Evolutionary conservation across 2,113 vertebrate genomes (phyloP).

Genomic region (Puntigrus tetrazona): DNA sequence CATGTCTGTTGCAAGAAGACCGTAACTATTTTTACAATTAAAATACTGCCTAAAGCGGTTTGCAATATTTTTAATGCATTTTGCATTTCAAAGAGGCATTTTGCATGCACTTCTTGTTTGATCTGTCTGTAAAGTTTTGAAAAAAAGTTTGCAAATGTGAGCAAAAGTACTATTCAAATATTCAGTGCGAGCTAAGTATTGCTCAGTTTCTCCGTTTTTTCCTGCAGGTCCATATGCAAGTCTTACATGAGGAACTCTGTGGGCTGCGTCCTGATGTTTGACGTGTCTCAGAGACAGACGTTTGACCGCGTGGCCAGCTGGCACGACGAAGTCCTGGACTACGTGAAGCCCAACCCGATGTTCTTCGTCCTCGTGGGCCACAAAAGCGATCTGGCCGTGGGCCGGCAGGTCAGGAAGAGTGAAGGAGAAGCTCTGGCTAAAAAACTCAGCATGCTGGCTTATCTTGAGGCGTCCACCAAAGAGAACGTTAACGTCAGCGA

Average conservation of each 20-base stretch:
- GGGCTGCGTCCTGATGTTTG: conserved; percentile 59
- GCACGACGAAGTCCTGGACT: conserved; percentile 52
- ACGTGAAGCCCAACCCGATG: conserved; percentile 54
- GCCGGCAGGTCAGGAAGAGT: conserved; percentile 30
- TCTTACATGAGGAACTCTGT: conserved; percentile 62
- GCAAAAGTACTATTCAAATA: too few relatives aligned
- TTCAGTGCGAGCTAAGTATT: neutral
- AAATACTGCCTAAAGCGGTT: too few relatives aligned
- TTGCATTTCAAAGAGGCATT: too few relatives aligned
- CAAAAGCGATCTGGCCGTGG: conserved; percentile 51
- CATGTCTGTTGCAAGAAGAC: too few relatives aligned
- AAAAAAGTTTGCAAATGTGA: too few relatives aligned
- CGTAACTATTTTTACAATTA: too few relatives aligned
- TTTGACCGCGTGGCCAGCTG: conserved; percentile 47
- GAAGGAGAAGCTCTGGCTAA: conserved; percentile 53
- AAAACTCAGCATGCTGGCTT: conserved; percentile 53
- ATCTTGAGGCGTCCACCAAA: conserved; percentile 54
- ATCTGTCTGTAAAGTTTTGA: too few relatives aligned
- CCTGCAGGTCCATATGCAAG: conserved; percentile 55
- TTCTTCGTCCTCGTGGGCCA: conserved; percentile 57
- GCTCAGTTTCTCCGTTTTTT: neutral
- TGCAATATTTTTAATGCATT: too few relatives aligned
- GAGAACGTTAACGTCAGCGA: conserved; percentile 49
- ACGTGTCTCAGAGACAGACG: conserved; percentile 50
- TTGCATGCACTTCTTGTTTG: too few relatives aligned